A percentile compares a stretch with the other conserved stretches of the same genome.
Conservation (phyloP, 1,140 invertebrate genomes). For the Colletes latitarsis region DNA sequence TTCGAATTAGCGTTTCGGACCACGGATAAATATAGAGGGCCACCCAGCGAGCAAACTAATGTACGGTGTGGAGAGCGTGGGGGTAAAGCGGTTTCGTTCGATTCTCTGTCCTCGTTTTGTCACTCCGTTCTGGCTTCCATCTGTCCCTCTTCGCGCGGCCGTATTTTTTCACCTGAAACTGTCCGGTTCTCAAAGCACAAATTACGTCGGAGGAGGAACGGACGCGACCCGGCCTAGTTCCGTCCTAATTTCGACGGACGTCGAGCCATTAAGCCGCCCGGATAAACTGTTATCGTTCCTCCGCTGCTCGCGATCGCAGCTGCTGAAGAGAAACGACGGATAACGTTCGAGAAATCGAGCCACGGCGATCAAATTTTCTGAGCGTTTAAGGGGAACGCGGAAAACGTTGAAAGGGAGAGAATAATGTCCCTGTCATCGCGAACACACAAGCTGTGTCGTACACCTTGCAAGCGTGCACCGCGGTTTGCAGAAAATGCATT, state of each 20-base stretch:
- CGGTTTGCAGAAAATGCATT: slow-evolving; percentile 13
- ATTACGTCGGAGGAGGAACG: not conserved
- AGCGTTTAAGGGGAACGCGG: not conserved
- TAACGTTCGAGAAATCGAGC: not conserved
- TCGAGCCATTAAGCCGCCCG: not conserved
- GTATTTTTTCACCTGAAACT: slow-evolving; percentile 21
- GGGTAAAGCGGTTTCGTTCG: slow-evolving; percentile 41
- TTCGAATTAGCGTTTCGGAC: slow-evolving; percentile 74
- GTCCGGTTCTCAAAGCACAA: not conserved
- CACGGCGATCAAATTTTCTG: not conserved
- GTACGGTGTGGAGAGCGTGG: slow-evolving; percentile 59
- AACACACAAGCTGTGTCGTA: slow-evolving; percentile 10
- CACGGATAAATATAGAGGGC: slow-evolving; percentile 76
- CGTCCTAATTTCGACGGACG: slow-evolving; percentile 15
- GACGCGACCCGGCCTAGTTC: not conserved
- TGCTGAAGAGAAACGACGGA: not conserved
- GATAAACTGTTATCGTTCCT: no score
- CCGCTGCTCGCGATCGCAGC: no score
- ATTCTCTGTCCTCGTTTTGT: slow-evolving; percentile 48
- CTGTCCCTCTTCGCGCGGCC: not conserved
- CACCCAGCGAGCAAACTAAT: slow-evolving; percentile 76
- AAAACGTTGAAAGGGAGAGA: not conserved
- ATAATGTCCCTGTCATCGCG: slow-evolving; percentile 16
- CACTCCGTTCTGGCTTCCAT: slow-evolving; percentile 1
- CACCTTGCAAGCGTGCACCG: not conserved